phyloP scores from a whole-genome alignment of 2,888 invertebrate species.

The Pogonocherus hispidulus region DNA sequence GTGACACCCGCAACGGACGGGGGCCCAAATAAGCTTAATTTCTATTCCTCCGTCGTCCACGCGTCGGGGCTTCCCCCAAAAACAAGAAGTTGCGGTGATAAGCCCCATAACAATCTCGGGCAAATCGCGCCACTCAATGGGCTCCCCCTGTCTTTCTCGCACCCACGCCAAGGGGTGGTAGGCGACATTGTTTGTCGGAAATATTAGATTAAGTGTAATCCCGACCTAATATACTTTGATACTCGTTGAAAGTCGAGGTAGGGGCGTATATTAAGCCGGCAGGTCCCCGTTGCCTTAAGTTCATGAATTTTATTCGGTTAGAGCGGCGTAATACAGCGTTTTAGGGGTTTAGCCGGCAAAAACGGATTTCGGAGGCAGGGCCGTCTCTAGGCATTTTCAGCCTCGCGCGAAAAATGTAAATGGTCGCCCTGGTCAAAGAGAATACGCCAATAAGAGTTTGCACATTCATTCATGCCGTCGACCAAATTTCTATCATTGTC shows the following conservation, averaged over 20 bases:
- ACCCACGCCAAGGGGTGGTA: too few relatives aligned
- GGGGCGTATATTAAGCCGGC: constrained; percentile 13
- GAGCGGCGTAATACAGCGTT: background rate
- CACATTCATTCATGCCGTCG: too few relatives aligned
- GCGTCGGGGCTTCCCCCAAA: constrained; percentile 46
- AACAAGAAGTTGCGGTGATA: constrained; percentile 55
- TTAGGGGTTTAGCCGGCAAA: background rate
- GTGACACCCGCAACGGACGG: constrained; percentile 61
- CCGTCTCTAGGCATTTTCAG: too few relatives aligned
- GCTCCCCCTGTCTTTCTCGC: too few relatives aligned
- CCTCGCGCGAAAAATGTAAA: too few relatives aligned
- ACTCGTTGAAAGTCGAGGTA: constrained; percentile 58
- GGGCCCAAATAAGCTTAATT: constrained; percentile 63
- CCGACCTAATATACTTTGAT: constrained; percentile 64
- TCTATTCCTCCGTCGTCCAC: constrained; percentile 60
- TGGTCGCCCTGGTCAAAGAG: too few relatives aligned
- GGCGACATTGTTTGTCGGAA: constrained; percentile 45
- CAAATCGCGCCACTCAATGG: constrained; percentile 25
- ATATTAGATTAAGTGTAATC: constrained; percentile 65
- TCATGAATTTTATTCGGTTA: constrained; percentile 22
- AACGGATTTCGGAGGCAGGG: too few relatives aligned
- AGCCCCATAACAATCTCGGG: constrained; percentile 49
- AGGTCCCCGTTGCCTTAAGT: constrained; percentile 4
- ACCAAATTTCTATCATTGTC: too few relatives aligned
- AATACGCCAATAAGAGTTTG: too few relatives aligned